Conservation (phyloP, 2,888 invertebrate species). For the Tyria jacobaeae region DNA sequence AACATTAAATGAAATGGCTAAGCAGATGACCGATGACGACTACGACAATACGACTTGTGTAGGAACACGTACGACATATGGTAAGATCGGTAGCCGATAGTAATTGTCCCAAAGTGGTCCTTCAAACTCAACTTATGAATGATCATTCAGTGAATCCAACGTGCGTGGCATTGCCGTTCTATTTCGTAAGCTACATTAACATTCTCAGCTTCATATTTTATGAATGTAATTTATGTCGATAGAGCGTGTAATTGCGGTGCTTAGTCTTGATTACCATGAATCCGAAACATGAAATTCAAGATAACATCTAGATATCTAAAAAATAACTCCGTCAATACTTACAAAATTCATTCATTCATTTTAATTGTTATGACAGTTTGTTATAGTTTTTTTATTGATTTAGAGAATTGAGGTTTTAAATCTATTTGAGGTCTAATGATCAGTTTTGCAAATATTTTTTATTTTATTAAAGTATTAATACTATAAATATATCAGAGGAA, state of each 20-base stretch:
- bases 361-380: too few species aligned
- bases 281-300: neutral
- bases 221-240: slow-evolving; percentile 21
- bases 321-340: neutral
- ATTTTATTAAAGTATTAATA: too few species aligned
- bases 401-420: too few species aligned
- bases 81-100: slow-evolving; percentile 66
- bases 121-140: slow-evolving; percentile 65
- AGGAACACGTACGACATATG: slow-evolving; percentile 23
- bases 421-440: too few species aligned
- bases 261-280: neutral
- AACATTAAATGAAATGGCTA: too few species aligned
- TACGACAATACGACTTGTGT: too few species aligned
- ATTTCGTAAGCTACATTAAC: slow-evolving; percentile 52
- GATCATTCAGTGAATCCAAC: slow-evolving; percentile 69
- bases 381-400: too few species aligned
- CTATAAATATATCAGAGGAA: too few species aligned
- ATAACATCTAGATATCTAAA: neutral
- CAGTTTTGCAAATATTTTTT: too few species aligned
- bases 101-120: slow-evolving; percentile 75
- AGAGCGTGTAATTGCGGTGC: neutral
- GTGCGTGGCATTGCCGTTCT: slow-evolving; percentile 50
- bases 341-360: neutral
- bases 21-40: too few species aligned
- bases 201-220: slow-evolving; percentile 39